Base-by-base conservation (phyloP, 2,888 invertebrate genomes). In the Lysandra bellargus region DNA sequence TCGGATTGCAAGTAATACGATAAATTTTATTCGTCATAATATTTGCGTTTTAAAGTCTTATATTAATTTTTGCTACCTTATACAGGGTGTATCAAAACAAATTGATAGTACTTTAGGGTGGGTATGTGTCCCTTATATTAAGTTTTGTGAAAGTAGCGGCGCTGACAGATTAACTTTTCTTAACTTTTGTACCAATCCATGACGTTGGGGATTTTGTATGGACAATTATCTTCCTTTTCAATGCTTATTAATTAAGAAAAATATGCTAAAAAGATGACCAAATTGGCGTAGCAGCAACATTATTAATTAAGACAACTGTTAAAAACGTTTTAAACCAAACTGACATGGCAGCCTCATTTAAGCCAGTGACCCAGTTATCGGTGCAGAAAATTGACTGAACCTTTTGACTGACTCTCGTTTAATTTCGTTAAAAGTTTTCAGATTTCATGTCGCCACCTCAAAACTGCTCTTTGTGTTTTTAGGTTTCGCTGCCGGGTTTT, bases 311-410 rank as follows among this genome's bases (percentile, higher is more conserved):
- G 9, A 33, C 2, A 69, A 14, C 33, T 17, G 12, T 69, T 69
- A 69, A 69, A 17, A 33, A 37, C 5, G 1, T 37, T 69, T 33
- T 69, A 9, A 69, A 75, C 44, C 75, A 49, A 79, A 61, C 61
- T 75, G 75, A 64, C 75, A 79, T 72, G 75, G n/a, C 23, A 74
- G 30, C 30, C 89, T 90, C 89, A 91, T 91, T 91, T 91, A 90
- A 91, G 91, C 89, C 91, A 89, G 90, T 88, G 89, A 88, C 87
- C 87, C 85, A 80, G 84, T 85, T 86, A 88, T 88, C 87, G 86
- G 87, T 64, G 69, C 76, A 79, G 75, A 57, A 77, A 77, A 77
- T 79, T 79, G 79, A 64, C 77, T 77, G 64, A 17, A 49, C 49
- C 44, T 37, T 69, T 69, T 69, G 64, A 64, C 64, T 64, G 69